Evolutionary conservation across 2,888 invertebrate species (phyloP).

Genomic region (Diplazon laetatorius): DNA sequence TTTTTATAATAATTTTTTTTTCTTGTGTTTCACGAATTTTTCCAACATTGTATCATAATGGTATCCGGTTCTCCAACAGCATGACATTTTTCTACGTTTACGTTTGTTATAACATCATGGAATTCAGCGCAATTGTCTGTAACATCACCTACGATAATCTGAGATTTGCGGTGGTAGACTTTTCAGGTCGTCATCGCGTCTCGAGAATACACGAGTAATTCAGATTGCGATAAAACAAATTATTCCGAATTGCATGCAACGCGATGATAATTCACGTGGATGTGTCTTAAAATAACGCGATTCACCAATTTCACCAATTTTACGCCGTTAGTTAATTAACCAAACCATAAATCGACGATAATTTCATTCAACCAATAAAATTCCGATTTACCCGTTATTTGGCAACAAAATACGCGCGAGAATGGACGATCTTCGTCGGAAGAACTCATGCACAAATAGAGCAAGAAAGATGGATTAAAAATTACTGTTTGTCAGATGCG

Average conservation of each 20-base stretch:
- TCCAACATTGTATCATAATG: not conserved
- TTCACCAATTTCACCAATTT: not conserved
- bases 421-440: slow-evolving; percentile 60
- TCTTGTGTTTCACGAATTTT: not conserved
- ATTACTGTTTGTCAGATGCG: slow-evolving; percentile 66
- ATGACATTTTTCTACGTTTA: slow-evolving; percentile 59
- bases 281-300: slow-evolving; percentile 11
- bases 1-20: too few relatives aligned
- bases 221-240: not conserved
- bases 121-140: slow-evolving; percentile 23
- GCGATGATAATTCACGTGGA: slow-evolving; percentile 3
- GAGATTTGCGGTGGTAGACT: slow-evolving; percentile 58
- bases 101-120: slow-evolving; percentile 17
- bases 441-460: slow-evolving; percentile 68
- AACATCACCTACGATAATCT: slow-evolving; percentile 28
- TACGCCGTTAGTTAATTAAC: not conserved
- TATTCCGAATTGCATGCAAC: not conserved
- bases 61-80: slow-evolving; percentile 62
- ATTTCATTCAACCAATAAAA: not conserved
- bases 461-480: slow-evolving; percentile 36
- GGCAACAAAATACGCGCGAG: slow-evolving; percentile 5
- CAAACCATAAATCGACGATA: not conserved
- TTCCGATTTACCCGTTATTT: slow-evolving; percentile 25
- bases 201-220: slow-evolving; percentile 1
- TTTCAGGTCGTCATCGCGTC: slow-evolving; percentile 56